These are phyloP conservation scores for Clarias magur DNA, from an alignment of 2,113 vertebrate genomes.

Conservation along the genomic window DNA sequence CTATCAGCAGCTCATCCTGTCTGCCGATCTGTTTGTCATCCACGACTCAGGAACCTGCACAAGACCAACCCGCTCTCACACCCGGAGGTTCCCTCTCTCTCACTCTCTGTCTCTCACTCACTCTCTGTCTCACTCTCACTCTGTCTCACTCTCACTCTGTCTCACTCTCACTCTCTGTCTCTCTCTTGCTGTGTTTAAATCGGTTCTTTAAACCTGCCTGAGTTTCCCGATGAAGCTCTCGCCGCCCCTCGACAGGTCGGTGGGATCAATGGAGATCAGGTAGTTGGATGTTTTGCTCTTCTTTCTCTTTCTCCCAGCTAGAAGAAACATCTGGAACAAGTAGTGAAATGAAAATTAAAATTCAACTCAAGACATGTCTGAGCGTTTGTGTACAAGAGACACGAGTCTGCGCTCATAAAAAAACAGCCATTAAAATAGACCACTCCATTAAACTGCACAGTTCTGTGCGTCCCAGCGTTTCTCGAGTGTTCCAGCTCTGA, in stretches of 20 bases:
- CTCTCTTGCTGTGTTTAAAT: background rate
- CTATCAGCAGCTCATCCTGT: background rate
- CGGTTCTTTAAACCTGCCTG: conserved; percentile 72
- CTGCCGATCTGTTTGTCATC: no score
- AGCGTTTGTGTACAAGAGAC: no score
- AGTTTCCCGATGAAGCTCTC: conserved; percentile 98
- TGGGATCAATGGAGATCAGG: conserved; percentile 98
- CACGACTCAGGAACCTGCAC: background rate
- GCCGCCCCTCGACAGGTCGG: conserved; percentile 94
- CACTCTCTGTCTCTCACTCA: no score
- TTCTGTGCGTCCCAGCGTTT: no score
- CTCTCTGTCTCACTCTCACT: no score
- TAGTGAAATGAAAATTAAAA: conserved; percentile 22
- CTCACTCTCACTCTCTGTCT: background rate
- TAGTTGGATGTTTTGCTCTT: conserved; percentile 99
- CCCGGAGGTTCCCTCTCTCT: background rate
- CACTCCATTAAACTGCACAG: no score
- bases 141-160: no score
- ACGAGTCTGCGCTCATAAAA: no score
- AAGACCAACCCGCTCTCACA: background rate
- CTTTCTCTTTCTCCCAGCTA: conserved; percentile 97
- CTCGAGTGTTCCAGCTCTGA: no score
- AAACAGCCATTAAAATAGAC: no score
- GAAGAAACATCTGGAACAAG: conserved; percentile 85
- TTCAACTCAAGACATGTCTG: no score